These are phyloP conservation scores for Siderastrea siderea DNA, from an alignment of 92 coral and sea anemone genomes.

Conservation along the genomic window DNA sequence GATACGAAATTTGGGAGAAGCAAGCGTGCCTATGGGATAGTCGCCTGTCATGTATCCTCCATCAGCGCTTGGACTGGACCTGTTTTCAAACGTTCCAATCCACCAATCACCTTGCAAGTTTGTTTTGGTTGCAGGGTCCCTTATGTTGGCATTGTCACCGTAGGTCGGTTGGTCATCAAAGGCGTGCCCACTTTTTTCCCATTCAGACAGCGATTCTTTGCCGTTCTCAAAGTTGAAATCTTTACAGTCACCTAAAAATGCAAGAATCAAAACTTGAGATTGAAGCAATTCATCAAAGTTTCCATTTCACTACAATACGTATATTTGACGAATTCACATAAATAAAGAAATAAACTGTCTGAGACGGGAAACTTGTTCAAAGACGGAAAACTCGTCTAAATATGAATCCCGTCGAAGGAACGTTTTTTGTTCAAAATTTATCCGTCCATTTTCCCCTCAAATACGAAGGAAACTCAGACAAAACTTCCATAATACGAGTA, in stretches of 20 bases:
- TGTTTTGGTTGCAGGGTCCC: slow-evolving; percentile 34
- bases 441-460: too few relatives aligned
- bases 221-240: slow-evolving; percentile 74
- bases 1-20: slow-evolving; percentile 69
- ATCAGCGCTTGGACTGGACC: slow-evolving; percentile 45
- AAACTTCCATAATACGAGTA: too few relatives aligned
- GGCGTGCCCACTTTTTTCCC: slow-evolving; percentile 74
- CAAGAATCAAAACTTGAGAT: neutral
- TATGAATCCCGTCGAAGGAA: too few relatives aligned
- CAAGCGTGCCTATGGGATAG: slow-evolving; percentile 62
- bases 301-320: neutral
- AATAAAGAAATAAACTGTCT: too few relatives aligned
- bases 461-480: too few relatives aligned
- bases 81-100: slow-evolving; percentile 80
- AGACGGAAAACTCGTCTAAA: too few relatives aligned
- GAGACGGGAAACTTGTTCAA: too few relatives aligned
- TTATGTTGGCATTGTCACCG: slow-evolving; percentile 56
- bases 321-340: too few relatives aligned
- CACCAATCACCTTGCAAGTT: slow-evolving; percentile 76
- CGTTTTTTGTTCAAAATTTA: too few relatives aligned
- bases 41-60: slow-evolving; percentile 59
- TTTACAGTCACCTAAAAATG: slow-evolving; percentile 23
- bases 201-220: slow-evolving; percentile 20
- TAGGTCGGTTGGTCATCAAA: slow-evolving; percentile 64
- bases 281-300: neutral